Conservation (phyloP, 2,113 vertebrate species). For the Mobula birostris region DNA sequence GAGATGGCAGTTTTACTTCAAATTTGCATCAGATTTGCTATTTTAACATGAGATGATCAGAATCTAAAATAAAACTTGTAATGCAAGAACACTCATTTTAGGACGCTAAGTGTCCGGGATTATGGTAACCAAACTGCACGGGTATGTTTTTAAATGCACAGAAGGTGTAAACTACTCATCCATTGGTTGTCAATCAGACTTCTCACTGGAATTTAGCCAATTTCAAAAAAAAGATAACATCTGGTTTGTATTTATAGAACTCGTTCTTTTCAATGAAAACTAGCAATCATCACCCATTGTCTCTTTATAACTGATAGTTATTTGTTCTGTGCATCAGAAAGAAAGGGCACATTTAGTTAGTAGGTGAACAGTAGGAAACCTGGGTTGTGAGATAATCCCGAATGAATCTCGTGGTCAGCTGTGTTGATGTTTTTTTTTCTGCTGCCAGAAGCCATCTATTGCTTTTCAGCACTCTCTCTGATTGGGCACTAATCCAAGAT, state of each 20-base stretch:
- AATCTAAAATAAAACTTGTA: background rate
- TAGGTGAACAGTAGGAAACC: slow-evolving; percentile 7
- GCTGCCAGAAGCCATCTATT: slow-evolving; percentile 65
- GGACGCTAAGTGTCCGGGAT: background rate
- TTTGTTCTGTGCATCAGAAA: background rate
- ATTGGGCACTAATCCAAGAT: slow-evolving; percentile 67
- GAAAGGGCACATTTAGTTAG: background rate
- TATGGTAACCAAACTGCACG: background rate
- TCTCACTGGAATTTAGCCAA: background rate
- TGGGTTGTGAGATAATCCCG: background rate
- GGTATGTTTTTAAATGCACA: background rate
- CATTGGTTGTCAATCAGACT: background rate
- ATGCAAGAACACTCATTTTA: background rate
- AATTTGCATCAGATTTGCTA: background rate
- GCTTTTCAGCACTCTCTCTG: slow-evolving; percentile 52
- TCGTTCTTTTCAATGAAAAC: background rate
- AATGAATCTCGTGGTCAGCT: slow-evolving; percentile 32
- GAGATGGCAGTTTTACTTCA: background rate
- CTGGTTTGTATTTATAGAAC: background rate
- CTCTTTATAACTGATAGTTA: background rate
- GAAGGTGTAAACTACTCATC: background rate
- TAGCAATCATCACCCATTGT: background rate
- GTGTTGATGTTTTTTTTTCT: slow-evolving; percentile 52
- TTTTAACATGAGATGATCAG: background rate
- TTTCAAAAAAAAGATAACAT: background rate